These are phyloP conservation scores for Drosophila carrolli DNA, from an alignment of 1,140 invertebrate genomes.

Conservation along the genomic window DNA sequence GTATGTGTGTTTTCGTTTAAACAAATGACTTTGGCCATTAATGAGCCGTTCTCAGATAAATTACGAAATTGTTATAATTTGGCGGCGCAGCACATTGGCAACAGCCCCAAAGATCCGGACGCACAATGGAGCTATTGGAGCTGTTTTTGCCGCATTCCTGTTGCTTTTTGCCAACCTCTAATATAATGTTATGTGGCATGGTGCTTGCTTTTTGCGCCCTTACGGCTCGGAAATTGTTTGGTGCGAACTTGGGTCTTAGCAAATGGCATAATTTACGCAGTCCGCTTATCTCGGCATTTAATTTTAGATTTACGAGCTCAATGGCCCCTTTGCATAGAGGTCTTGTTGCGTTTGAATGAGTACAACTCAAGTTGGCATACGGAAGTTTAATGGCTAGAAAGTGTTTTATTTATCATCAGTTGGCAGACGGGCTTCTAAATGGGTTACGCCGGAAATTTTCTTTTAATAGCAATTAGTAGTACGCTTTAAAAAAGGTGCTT, in stretches of 20 bases:
- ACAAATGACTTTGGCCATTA: constrained; percentile 69
- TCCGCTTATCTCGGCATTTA: constrained; percentile 65
- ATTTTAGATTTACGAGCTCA: constrained; percentile 65
- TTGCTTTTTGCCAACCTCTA: constrained; percentile 49
- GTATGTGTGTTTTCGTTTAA: constrained; percentile 6
- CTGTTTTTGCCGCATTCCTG: constrained; percentile 48
- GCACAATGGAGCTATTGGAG: constrained; percentile 30
- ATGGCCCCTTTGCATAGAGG: constrained; percentile 19
- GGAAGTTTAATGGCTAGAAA: constrained; percentile 32
- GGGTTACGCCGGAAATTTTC: neutral
- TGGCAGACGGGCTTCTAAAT: constrained; percentile 5
- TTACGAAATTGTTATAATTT: constrained; percentile 79
- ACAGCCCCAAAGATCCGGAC: constrained; percentile 10
- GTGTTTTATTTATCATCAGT: constrained; percentile 26
- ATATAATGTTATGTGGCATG: constrained; percentile 25
- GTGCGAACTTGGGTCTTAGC: constrained; percentile 50
- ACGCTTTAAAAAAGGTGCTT: neutral
- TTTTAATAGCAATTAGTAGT: neutral
- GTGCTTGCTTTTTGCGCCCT: constrained; percentile 46
- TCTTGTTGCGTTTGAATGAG: constrained; percentile 27
- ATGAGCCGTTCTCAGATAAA: constrained; percentile 76
- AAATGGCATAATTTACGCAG: constrained; percentile 66
- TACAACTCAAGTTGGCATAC: constrained; percentile 28
- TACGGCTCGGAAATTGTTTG: constrained; percentile 54
- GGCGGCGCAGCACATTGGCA: constrained; percentile 36